Evolutionary conservation across 2,797 vertebrate species (phyloP), one percentile per base, ranked within the genome.

Genomic region (Pelochelys cantorii): DNA sequence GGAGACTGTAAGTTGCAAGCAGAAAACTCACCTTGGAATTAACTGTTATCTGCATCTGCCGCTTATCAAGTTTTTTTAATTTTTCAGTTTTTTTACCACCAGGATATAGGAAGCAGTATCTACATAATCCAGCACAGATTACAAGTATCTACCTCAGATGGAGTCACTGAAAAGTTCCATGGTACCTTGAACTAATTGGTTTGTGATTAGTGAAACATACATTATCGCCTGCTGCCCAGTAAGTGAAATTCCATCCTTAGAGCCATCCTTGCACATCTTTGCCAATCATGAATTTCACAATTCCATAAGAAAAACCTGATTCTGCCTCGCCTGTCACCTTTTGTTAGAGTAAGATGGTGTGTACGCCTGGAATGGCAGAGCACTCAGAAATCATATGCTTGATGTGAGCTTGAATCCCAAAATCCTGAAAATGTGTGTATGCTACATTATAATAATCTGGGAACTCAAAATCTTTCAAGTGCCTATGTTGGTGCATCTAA

Each of bases 21-120:
- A 91, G 85, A 93, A 93, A 96, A 84, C 78, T 87, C 84, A 93
- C 92, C 92, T 92, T 86, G 48, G 59, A 95, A 54, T 79, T 94
- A 92, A 65, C 13, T 23, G 4, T 92, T 74, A 93, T 79, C 60
- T 0, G 1, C 91, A 94, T 95, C 92, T 96, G 96, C 86, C 95
- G 94, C 90, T 93, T 95, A 94, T 93, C 94, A 95, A 94, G 79
- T 15, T 85, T 79, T 85, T 86, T 94, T 37, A 34, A 22, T 12
- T 68, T 68, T 71, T 71, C 34, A 84, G 83, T 90, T 86, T 93
- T 42, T 92, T 93, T 95, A 94, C 90, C 79, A 82, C 84, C 78
- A 82, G 59, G 78, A 95, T 17, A 57, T 60, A 94, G 34, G 68
- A 93, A 89, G 89, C 29, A 86, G 52, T 15, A 57, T 85, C 96